Evolutionary conservation across 2,797 vertebrate genomes (phyloP), one percentile per base, ranked within the genome.

Genomic region (Australoheros facetus): DNA sequence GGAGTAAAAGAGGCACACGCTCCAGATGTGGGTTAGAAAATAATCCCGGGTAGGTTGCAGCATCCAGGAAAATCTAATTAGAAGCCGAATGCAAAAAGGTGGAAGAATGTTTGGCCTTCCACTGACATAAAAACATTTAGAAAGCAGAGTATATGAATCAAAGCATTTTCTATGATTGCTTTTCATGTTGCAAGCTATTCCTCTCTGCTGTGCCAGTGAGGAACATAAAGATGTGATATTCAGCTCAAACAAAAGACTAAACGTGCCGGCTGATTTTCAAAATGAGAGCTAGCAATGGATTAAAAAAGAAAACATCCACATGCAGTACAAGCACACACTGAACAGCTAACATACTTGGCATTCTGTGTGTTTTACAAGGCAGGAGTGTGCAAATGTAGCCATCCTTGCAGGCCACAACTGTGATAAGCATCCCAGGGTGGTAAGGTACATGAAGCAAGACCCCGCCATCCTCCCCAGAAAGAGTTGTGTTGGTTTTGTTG

Each of bases 361-460:
- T 96, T 86, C 92, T 96, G 79, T 88, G 90, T 7, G 95, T 96
- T 87, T 93, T 96, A 94, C 95, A 97, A 8, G 96, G 96, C 90
- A 97, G 91, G 55, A 95, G 85, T 2, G 95, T 92, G 86, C 94
- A 82, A 73, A 97, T 71, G 75, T 96, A 98, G 80, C 96, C 96
- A 23, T 95, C 93, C 89, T 94, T 97, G 87, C 96, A 94, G 1
- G 95, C 96, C 55, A 96, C 87, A 0, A 98, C 85, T 7, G 96
- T 95, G 77, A 97, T 78, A 0, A 95, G 93, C 77, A 94, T 84
- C 26, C 94, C 95, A 14, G 89, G 62, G 21, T 82, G 92, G 87
- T 96, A 96, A 5, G 97, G 96, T 2, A 97, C 93, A 78, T 80
- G 94, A 66, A 98, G 94, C 86, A 96, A 59, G 57, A 93, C 95